Evolutionary conservation across 2,888 invertebrate genomes (phyloP), one percentile per base, ranked within the genome.

Genomic region (Marasmarcha lunaedactyla): DNA sequence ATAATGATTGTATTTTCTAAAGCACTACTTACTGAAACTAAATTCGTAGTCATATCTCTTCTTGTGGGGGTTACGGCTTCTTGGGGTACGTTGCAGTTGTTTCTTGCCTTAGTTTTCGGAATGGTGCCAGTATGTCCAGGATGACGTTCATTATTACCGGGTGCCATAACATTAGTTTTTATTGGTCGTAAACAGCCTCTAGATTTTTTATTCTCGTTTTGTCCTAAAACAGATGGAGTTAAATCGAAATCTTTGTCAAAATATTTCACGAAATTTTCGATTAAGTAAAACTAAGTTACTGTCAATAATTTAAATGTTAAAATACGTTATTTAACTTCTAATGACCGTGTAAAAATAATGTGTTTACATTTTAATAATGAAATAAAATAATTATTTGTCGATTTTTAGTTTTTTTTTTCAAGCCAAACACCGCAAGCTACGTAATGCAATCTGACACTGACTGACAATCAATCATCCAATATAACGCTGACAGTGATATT

Each of bases 121-220:
- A 89, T 89, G 33, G 90, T 89, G 51, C 90, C 90, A 54, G 89
- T 89, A 55, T 81, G 79, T 56, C 71, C 66, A 55, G 81, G 68
- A 57, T 79, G 78, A 44, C 83, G 65, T 54, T 81, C 79, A 63
- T 81, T 81, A 63, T 78, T 81, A 51, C 79, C 81, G 65, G 83
- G 83, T 65, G 83, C 81, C 83, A 83, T 81, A 68, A 70, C 76
- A 71, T 36, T 4, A 15, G 30, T 7, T n/a, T 30, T 30, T 9
- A 6, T 6, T 4, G 10, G 4, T 33, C 11, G 20, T 20, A 20
- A 20, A 5, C 20, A 20, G 20, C 20, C 7, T 3, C 7, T 3
- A 3, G 20, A 20, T 20, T 20, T n/a, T n/a, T 20, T 20, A 20
- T 20, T 20, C 20, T 20, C 20, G 3, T 7, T 20, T 20, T 20